These are phyloP conservation scores for Epizoanthus ramosus DNA, from an alignment of 92 coral and sea anemone species.

Conservation along the genomic window DNA sequence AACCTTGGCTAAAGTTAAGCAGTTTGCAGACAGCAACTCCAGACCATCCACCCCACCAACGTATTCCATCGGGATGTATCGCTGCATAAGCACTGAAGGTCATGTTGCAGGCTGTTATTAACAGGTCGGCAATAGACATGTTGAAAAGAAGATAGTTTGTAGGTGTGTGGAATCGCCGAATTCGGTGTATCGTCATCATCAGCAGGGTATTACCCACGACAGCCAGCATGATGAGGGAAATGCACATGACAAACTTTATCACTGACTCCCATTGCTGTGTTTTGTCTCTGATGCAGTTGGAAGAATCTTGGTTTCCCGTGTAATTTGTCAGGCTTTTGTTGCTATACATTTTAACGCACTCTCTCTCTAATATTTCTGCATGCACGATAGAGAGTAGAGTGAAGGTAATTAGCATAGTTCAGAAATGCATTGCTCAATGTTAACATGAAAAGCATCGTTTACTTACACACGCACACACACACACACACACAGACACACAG, in stretches of 20 bases:
- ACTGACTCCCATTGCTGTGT: neutral
- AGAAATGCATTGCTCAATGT: neutral
- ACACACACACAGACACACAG: too few species aligned
- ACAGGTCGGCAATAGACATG: constrained; percentile 41
- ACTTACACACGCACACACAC: too few species aligned
- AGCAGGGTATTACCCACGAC: neutral
- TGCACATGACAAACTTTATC: neutral
- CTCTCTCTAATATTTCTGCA: neutral
- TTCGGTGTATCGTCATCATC: neutral
- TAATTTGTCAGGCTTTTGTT: neutral
- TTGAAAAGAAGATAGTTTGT: constrained; percentile 57
- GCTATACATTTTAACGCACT: neutral
- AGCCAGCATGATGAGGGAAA: neutral
- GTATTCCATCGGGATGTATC: constrained; percentile 4
- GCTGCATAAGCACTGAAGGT: neutral
- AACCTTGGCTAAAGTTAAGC: constrained; percentile 27
- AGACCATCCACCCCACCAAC: constrained; percentile 37
- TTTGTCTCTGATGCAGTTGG: neutral
- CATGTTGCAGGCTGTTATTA: neutral
- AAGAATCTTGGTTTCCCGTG: neutral
- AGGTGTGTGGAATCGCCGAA: constrained; percentile 4
- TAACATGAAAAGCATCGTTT: too few species aligned
- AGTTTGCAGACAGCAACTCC: constrained; percentile 40
- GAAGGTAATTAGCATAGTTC: neutral
- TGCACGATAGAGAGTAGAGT: neutral